A percentile compares a stretch with the other conserved stretches of the same genome.
Evolutionary conservation across 92 coral and sea anemone species (phyloP).

Genomic region (Zoanthus sansibaricus): DNA sequence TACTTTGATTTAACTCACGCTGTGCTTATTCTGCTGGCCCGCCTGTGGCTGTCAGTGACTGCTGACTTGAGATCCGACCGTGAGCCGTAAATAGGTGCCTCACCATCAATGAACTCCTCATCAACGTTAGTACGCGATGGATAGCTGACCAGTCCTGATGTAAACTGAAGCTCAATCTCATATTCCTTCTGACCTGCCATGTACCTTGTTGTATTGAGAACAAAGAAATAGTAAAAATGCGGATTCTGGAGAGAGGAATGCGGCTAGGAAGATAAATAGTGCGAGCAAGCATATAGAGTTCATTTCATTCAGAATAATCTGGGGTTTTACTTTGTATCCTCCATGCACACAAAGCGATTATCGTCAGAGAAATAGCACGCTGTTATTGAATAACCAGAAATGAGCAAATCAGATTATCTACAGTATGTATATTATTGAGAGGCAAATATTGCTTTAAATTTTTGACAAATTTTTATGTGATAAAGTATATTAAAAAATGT

Average conservation of each 20-base stretch:
- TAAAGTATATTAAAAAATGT: too few species aligned
- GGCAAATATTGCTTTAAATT: too few species aligned
- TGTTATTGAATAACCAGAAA: too few species aligned
- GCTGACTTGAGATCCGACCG: slow-evolving; percentile 83
- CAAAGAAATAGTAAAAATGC: not conserved
- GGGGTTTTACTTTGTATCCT: too few species aligned
- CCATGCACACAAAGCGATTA: too few species aligned
- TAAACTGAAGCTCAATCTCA: slow-evolving; percentile 95
- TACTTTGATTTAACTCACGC: slow-evolving; percentile 57
- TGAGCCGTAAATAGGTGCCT: slow-evolving; percentile 97
- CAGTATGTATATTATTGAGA: too few species aligned
- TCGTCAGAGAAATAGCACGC: too few species aligned
- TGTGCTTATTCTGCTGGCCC: slow-evolving; percentile 83
- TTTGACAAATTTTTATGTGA: too few species aligned
- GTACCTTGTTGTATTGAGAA: slow-evolving; percentile 58
- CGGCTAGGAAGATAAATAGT: too few species aligned
- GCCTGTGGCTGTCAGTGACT: slow-evolving; percentile 72
- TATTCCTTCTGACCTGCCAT: slow-evolving; percentile 99
- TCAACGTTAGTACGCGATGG: slow-evolving; percentile 95
- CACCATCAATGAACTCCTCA: slow-evolving; percentile 96
- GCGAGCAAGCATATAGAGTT: too few species aligned
- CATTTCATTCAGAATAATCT: too few species aligned
- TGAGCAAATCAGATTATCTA: too few species aligned
- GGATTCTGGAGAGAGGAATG: not conserved
- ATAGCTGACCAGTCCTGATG: slow-evolving; percentile 93